Percentiles rank a stretch among this genome's conserved stretches.
phyloP scores from a whole-genome alignment of 2,797 vertebrate genomes.

The Eupleurogrammus muticus region DNA sequence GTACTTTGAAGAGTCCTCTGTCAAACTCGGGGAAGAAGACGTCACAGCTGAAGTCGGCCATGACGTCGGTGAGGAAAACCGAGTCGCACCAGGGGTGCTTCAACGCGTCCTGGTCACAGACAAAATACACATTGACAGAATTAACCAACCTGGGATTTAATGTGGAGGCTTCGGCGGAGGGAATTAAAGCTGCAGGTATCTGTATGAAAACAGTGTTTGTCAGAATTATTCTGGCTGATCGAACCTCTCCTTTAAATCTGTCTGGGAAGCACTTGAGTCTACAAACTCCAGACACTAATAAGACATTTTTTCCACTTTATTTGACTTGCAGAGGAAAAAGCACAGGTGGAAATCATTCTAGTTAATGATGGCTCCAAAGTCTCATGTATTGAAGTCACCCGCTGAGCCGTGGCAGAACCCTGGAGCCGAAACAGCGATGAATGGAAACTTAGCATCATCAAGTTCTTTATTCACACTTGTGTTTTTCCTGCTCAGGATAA shows the following conservation, averaged over 20 bases:
- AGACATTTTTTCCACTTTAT: too few species aligned
- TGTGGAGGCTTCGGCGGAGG: not conserved
- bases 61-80: constrained; percentile 85
- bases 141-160: not conserved
- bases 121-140: not conserved
- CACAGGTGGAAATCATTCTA: not conserved
- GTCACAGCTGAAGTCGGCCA: constrained; percentile 85
- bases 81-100: constrained; percentile 86
- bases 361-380: not conserved
- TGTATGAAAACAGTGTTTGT: not conserved
- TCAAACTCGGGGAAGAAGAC: constrained; percentile 88
- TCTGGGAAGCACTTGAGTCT: not conserved
- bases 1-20: constrained; percentile 72
- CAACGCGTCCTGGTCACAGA: constrained; percentile 77
- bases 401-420: not conserved
- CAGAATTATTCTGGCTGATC: not conserved
- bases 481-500: too few species aligned
- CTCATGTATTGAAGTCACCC: not conserved
- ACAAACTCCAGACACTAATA: not conserved
- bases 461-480: too few species aligned
- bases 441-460: too few species aligned
- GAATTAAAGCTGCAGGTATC: not conserved
- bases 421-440: too few species aligned
- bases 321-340: too few species aligned
- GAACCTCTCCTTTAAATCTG: not conserved